Percentiles rank a stretch among this genome's conserved stretches.
Conservation (phyloP, 2,113 vertebrate species). For the Todiramphus saurophagus region DNA sequence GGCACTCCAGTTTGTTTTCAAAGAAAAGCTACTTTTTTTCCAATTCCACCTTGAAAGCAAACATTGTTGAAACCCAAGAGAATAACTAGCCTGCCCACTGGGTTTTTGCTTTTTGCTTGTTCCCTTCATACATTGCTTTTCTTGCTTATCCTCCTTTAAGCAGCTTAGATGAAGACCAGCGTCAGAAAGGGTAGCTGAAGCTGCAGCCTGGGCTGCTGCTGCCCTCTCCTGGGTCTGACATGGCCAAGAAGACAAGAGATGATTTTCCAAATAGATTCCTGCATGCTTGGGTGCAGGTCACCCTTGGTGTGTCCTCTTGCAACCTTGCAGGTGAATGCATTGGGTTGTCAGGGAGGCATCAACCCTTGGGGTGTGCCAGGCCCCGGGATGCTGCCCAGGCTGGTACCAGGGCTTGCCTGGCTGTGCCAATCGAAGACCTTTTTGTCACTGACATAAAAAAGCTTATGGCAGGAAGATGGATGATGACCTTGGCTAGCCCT, state of each 20-base stretch:
- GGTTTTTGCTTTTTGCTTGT: background rate
- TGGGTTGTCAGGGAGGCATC: accelerated
- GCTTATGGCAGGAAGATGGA: background rate
- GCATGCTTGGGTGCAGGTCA: background rate
- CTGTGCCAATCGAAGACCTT: background rate
- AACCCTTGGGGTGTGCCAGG: background rate
- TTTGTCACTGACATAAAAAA: background rate
- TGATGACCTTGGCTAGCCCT: background rate
- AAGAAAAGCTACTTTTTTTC: background rate
- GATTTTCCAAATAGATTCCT: background rate
- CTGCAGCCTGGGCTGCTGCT: conserved; percentile 43
- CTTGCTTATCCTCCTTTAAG: background rate
- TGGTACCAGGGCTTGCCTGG: background rate
- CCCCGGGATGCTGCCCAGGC: background rate
- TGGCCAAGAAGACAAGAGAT: background rate
- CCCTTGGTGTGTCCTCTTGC: background rate
- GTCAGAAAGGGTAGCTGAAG: background rate
- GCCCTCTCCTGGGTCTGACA: conserved; percentile 64
- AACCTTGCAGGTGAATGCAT: background rate
- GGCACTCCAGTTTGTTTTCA: background rate
- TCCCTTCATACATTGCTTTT: background rate
- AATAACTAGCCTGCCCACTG: background rate
- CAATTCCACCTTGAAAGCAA: background rate
- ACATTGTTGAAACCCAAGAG: background rate
- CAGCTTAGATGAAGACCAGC: background rate